Conservation (phyloP, 2,797 vertebrate species). For the Odontamblyopus rebecca region DNA sequence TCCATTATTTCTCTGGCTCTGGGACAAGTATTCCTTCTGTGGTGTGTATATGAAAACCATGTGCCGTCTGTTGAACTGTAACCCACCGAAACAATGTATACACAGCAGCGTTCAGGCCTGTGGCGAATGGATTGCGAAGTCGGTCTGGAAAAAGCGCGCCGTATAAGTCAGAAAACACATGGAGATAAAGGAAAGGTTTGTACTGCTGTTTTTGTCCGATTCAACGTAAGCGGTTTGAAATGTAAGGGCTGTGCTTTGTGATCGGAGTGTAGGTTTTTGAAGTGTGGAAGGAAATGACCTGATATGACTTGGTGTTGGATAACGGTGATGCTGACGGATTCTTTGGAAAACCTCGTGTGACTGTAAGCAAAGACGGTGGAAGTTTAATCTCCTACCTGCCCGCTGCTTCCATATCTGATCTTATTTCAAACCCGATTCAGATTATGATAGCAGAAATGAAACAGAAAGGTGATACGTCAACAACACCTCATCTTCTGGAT, state of each 20-base stretch:
- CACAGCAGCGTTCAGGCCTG: conserved; percentile 44
- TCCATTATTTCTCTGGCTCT: conserved; percentile 52
- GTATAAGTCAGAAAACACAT: conserved; percentile 16
- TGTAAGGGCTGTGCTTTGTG: background rate
- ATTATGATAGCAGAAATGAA: background rate
- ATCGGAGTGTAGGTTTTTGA: background rate
- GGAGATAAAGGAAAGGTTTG: conserved; percentile 10
- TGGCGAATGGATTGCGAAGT: conserved; percentile 46
- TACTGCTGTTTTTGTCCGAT: background rate
- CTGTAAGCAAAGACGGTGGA: background rate
- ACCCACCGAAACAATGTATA: conserved; percentile 47
- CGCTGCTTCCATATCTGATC: background rate
- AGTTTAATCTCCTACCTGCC: background rate
- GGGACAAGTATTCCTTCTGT: conserved; percentile 18
- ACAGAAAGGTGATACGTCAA: background rate
- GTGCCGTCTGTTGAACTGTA: conserved; percentile 25
- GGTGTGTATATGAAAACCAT: conserved; percentile 48
- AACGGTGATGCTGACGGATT: background rate
- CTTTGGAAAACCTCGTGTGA: conserved; percentile 1
- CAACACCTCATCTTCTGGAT: background rate
- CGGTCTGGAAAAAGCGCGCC: conserved; percentile 30
- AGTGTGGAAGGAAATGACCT: conserved; percentile 2
- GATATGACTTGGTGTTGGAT: background rate
- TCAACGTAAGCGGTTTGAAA: background rate
- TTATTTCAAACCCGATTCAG: background rate